These are phyloP conservation scores for Xyrichtys novacula DNA, from an alignment of 2,797 vertebrate species.

Conservation along the genomic window DNA sequence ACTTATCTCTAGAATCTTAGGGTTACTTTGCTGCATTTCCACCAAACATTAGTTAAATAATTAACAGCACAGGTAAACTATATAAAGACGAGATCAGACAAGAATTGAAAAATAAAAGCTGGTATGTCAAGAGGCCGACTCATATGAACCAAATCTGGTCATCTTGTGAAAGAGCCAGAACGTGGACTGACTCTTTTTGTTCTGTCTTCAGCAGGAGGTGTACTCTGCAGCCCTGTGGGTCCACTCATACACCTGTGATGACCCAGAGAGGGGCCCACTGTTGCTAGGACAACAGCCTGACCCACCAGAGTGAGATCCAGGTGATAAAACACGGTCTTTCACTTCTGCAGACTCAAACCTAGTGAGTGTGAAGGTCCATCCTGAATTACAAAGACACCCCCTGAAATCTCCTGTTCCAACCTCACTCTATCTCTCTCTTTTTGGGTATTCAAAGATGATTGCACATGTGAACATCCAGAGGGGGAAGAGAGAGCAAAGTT, in stretches of 20 bases:
- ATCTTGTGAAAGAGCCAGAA: not conserved
- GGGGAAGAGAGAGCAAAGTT: constrained; percentile 45
- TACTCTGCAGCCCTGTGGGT: constrained; percentile 23
- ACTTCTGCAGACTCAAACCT: constrained; percentile 23
- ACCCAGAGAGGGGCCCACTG: constrained; percentile 1
- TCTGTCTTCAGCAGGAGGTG: constrained; percentile 27
- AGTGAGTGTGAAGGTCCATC: constrained; percentile 18
- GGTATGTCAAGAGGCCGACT: too few species aligned
- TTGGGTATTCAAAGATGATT: not conserved
- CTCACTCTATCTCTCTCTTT: not conserved
- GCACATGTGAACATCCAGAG: constrained; percentile 46
- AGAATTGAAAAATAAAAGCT: too few species aligned
- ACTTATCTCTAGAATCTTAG: too few species aligned
- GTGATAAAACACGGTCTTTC: constrained; percentile 9
- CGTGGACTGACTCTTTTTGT: constrained; percentile 11
- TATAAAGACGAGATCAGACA: too few species aligned
- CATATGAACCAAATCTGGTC: not conserved
- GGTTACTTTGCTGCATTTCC: too few species aligned
- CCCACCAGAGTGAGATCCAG: constrained; percentile 35
- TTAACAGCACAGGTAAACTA: too few species aligned
- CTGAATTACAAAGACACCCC: constrained; percentile 8
- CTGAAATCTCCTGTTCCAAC: not conserved
- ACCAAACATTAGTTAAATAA: too few species aligned
- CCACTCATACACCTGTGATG: constrained; percentile 35
- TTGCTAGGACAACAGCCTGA: constrained; percentile 39